Percentiles rank a stretch among this genome's conserved stretches.
These are phyloP conservation scores for Subacronicta megacephala DNA, from an alignment of 2,888 invertebrate species.

Conservation along the genomic window DNA sequence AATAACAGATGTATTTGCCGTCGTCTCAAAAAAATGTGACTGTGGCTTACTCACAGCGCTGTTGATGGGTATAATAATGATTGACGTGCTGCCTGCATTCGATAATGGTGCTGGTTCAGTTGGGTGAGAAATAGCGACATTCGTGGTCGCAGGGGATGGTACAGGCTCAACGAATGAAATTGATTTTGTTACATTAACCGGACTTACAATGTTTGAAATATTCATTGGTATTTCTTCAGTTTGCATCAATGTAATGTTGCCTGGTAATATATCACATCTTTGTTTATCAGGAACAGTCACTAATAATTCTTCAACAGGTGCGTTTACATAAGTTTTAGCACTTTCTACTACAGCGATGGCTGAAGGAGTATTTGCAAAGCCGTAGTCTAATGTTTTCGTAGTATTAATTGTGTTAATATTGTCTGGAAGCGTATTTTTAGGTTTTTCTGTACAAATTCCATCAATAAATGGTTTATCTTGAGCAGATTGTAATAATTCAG, in stretches of 20 bases:
- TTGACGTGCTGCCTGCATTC: conserved; percentile 22
- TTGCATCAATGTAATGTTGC: not conserved
- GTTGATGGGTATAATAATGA: conserved; percentile 39
- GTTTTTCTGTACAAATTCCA: not conserved
- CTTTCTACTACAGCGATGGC: not conserved
- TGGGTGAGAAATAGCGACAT: not conserved
- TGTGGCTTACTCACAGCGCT: conserved; percentile 6
- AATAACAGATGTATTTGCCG: conserved; percentile 23
- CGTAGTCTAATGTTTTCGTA: not conserved
- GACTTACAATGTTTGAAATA: not conserved
- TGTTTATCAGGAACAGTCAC: conserved; percentile 1
- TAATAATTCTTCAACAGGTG: not conserved
- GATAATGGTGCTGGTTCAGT: not conserved
- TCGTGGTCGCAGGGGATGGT: not conserved
- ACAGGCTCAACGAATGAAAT: not conserved
- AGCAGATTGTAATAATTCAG: too few relatives aligned
- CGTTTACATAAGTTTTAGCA: not conserved
- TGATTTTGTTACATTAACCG: conserved; percentile 15
- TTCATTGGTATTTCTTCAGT: not conserved
- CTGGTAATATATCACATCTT: not conserved
- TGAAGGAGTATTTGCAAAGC: not conserved
- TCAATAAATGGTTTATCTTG: too few relatives aligned
- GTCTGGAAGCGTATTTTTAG: not conserved
- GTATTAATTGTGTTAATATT: not conserved
- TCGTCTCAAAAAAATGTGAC: conserved; percentile 9